A percentile compares a stretch with the other conserved stretches of the same genome.
Conservation (phyloP, 2,888 invertebrate species). For the Microctonus brassicae region DNA sequence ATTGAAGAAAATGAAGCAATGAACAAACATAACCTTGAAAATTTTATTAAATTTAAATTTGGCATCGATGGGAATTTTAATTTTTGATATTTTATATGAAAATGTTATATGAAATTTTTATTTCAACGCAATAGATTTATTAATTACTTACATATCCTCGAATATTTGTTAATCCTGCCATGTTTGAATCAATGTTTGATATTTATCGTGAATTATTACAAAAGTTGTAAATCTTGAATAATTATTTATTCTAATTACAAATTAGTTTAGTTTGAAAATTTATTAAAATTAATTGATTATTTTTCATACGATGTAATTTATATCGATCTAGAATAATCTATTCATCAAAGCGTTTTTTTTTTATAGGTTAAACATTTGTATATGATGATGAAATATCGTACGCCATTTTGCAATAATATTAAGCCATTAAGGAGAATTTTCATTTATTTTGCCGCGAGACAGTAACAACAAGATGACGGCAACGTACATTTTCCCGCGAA, state of each 20-base stretch:
- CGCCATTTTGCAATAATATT: not conserved
- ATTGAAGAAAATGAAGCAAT: not conserved
- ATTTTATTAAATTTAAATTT: not conserved
- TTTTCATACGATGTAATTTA: too few species aligned
- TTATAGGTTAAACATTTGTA: too few species aligned
- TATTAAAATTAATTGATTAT: too few species aligned
- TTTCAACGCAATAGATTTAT: not conserved
- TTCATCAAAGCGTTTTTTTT: too few species aligned
- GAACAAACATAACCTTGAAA: not conserved
- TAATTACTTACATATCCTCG: not conserved
- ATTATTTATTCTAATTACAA: too few species aligned
- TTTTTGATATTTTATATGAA: too few species aligned
- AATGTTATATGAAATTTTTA: too few species aligned
- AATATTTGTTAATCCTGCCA: not conserved
- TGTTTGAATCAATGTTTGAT: not conserved
- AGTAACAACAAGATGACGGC: not conserved
- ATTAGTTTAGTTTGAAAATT: too few species aligned
- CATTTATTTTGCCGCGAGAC: too few species aligned
- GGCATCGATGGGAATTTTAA: not conserved
- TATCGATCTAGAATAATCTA: too few species aligned
- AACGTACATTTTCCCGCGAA: too few species aligned
- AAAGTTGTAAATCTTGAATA: too few species aligned
- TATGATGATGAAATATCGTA: not conserved
- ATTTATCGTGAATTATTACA: not conserved
- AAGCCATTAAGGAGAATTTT: not conserved